Evolutionary conservation across 2,888 invertebrate species (phyloP), one percentile per base, ranked within the genome.

Genomic region (Heterodera filipjevi): DNA sequence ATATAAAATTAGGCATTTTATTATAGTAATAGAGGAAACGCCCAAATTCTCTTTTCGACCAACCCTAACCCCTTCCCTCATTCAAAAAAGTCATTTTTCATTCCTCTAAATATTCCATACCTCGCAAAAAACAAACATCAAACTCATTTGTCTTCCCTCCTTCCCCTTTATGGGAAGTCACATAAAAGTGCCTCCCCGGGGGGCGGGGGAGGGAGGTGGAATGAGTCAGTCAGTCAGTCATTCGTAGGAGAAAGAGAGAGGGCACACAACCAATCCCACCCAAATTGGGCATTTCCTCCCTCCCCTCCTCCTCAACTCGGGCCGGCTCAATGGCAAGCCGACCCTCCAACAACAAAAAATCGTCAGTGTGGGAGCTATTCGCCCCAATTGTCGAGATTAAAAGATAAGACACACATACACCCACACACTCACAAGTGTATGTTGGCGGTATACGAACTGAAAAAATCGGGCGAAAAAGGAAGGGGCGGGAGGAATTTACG

Each of bases 1-100:
- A 72, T 8, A n/a, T 30, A 49, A 33, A 39, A 68, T 30, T 46
- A 44, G 27, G 10, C 59, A 59, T 79, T 33, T 44, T 72, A 3
- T 32, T 8, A 49, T 22, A 1, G 27, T 27, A 71, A 72, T 19
- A 32, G 19, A 71, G n/a, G 39, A 77, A 33, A 35, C 35, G 27
- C 33, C n/a, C 6, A 77, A 22, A 77, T n/a, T 39, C 77, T 77
- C 22, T 30, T 27, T 10, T 32, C 6, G 78, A 49, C 76, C 76
- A 6, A 10, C 39, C 12, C 12, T 39, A 10, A 39, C 35, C 70
- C 32, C 46, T 27, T 27, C 33, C 30, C 39, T 66, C 14, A n/a
- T 39, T 3, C 19, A 80, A 66, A 49, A 46, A 66, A 79, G 8
- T 22, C 59, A 33, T 27, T 79, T 46, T 78, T 78, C 46, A 64